These are phyloP conservation scores for Strigamia transsilvanica DNA, from an alignment of 2,888 invertebrate species.

Conservation along the genomic window DNA sequence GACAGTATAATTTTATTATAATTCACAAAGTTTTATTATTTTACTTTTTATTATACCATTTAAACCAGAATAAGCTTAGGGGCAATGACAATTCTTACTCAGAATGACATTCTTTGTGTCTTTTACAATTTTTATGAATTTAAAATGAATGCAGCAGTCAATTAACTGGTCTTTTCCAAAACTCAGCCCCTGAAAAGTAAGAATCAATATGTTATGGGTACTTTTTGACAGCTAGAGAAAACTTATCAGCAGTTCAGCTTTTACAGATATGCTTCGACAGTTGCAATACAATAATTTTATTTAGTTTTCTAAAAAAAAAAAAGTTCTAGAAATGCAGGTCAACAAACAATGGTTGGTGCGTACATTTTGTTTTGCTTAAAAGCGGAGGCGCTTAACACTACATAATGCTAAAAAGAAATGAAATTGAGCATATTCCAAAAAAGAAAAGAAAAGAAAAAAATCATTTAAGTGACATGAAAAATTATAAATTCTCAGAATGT, in stretches of 20 bases:
- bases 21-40: background rate
- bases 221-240: background rate
- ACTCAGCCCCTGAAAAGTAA: conserved; percentile 20
- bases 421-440: conserved; percentile 1
- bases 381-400: background rate
- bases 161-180: background rate
- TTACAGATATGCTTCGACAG: conserved; percentile 15
- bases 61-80: background rate
- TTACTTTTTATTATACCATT: conserved; percentile 2
- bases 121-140: background rate
- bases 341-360: too few relatives aligned
- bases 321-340: background rate
- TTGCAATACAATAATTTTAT: background rate
- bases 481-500: conserved; percentile 4
- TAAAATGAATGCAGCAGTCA: background rate
- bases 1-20: background rate
- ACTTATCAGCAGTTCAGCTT: background rate
- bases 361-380: background rate
- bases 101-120: background rate
- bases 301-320: background rate
- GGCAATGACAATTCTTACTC: background rate
- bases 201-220: background rate
- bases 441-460: background rate
- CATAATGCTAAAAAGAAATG: conserved; percentile 9
- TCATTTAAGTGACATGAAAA: too few relatives aligned